Percentiles rank a stretch among this genome's conserved stretches.
Conservation (phyloP, 2,888 invertebrate genomes). For the Athalia circularis region DNA sequence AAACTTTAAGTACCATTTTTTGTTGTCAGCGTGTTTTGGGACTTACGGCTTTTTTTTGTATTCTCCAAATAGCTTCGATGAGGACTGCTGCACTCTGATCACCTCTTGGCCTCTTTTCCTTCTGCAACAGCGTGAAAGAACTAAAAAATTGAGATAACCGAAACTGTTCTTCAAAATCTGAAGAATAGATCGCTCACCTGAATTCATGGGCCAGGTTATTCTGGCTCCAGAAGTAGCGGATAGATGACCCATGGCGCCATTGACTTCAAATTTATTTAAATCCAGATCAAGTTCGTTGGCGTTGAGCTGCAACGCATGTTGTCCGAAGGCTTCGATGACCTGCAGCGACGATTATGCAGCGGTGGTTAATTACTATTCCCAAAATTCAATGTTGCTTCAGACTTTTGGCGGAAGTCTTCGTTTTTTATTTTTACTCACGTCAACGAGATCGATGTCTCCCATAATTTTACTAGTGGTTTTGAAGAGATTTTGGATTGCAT, state of each 20-base stretch:
- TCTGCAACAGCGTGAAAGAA: slow-evolving; percentile 74
- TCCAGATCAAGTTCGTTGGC: slow-evolving; percentile 92
- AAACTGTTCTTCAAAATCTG: no score
- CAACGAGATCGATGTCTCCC: no score
- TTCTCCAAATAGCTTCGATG: slow-evolving; percentile 83
- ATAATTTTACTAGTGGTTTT: no score
- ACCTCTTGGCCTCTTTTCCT: slow-evolving; percentile 91
- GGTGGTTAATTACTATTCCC: no score
- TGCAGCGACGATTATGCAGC: slow-evolving; percentile 69
- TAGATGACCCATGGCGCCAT: slow-evolving; percentile 97
- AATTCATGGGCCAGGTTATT: slow-evolving; percentile 94
- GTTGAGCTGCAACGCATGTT: slow-evolving; percentile 92
- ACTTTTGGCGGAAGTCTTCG: no score
- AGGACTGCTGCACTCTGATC: slow-evolving; percentile 98
- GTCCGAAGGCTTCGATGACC: slow-evolving; percentile 99
- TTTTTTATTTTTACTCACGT: no score
- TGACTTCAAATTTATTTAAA: slow-evolving; percentile 90
- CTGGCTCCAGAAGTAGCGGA: slow-evolving; percentile 95
- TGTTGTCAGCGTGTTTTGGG: no score
- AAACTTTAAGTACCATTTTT: no score
- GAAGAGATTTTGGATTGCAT: no score
- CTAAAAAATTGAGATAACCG: not conserved
- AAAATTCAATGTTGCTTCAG: no score
- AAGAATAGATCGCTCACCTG: slow-evolving; percentile 77
- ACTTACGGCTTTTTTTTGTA: no score